These are phyloP conservation scores for Phrynocephalus guinanensis DNA, from an alignment of 2,797 vertebrate genomes.

Conservation along the genomic window DNA sequence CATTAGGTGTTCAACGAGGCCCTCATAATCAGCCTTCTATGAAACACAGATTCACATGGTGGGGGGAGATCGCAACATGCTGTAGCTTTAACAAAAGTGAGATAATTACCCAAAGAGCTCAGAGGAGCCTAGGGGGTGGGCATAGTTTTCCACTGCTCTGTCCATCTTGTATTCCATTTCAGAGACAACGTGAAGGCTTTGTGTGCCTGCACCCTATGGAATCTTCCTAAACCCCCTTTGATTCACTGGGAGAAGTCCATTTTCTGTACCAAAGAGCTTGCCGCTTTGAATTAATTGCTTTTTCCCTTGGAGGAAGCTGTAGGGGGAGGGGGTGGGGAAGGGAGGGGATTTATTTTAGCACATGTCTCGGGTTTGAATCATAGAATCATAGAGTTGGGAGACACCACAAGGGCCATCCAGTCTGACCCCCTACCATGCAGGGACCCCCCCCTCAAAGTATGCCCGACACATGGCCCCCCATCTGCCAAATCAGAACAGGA, in stretches of 20 bases:
- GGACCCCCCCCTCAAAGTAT: too few species aligned
- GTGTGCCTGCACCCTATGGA: neutral
- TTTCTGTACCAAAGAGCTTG: slow-evolving; percentile 20
- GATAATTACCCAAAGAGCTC: slow-evolving; percentile 57
- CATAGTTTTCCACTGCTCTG: neutral
- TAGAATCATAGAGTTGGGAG: too few species aligned
- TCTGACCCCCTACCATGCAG: too few species aligned
- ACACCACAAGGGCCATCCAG: too few species aligned
- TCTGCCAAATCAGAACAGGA: slow-evolving; percentile 45
- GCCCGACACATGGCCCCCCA: too few species aligned
- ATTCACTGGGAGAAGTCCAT: slow-evolving; percentile 16
- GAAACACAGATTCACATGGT: slow-evolving; percentile 45
- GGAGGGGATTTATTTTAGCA: slow-evolving; percentile 29
- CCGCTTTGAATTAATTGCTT: slow-evolving; percentile 56
- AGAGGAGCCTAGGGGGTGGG: slow-evolving; percentile 59
- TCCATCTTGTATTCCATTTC: slow-evolving; percentile 20
- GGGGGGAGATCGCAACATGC: slow-evolving; percentile 57
- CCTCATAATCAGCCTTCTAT: neutral
- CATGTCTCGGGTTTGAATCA: slow-evolving; percentile 52
- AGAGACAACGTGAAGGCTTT: slow-evolving; percentile 1
- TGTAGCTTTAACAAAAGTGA: slow-evolving; percentile 54
- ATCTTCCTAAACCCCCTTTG: slow-evolving; percentile 24
- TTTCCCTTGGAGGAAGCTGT: slow-evolving; percentile 23
- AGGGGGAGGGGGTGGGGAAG: too few species aligned
- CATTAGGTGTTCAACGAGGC: too few species aligned